Evolutionary conservation across 1,140 invertebrate genomes (phyloP).

Genomic region (Sesamia nonagrioides): DNA sequence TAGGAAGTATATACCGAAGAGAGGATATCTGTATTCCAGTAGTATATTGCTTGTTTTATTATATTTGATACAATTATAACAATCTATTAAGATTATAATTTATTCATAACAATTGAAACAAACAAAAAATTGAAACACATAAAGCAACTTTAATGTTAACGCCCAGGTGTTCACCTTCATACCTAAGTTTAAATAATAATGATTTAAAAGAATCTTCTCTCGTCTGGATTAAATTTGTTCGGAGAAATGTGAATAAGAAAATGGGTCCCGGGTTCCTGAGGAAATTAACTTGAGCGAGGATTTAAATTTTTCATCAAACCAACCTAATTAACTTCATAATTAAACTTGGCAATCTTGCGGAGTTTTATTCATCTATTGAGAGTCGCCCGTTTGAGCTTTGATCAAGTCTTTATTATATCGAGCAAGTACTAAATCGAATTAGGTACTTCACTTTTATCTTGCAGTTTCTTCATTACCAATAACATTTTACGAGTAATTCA

Average conservation of each 20-base stretch:
- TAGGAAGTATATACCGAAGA: no score
- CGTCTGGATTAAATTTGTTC: constrained; percentile 69
- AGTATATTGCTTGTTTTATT: no score
- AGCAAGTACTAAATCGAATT: constrained; percentile 39
- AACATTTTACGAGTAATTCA: constrained; percentile 36
- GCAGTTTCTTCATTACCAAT: constrained; percentile 16
- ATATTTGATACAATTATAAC: no score
- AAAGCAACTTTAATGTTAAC: constrained; percentile 8
- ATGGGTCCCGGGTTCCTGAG: constrained; percentile 67
- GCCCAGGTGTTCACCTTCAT: constrained; percentile 30
- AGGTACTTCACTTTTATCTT: constrained; percentile 5
- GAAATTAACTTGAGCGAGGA: constrained; percentile 79
- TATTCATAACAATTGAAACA: no score
- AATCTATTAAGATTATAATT: no score
- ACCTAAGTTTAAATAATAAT: constrained; percentile 54
- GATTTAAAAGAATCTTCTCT: constrained; percentile 57
- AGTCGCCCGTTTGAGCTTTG: constrained; percentile 53
- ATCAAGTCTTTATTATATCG: constrained; percentile 52
- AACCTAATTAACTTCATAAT: constrained; percentile 82
- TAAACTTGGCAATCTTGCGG: constrained; percentile 72
- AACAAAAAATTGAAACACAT: background rate
- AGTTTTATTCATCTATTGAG: constrained; percentile 64
- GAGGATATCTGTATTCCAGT: no score
- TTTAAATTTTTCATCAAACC: constrained; percentile 83
- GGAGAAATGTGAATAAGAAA: constrained; percentile 69